Base-by-base conservation (phyloP, 2,888 invertebrate species). In the Plebejus anna region DNA sequence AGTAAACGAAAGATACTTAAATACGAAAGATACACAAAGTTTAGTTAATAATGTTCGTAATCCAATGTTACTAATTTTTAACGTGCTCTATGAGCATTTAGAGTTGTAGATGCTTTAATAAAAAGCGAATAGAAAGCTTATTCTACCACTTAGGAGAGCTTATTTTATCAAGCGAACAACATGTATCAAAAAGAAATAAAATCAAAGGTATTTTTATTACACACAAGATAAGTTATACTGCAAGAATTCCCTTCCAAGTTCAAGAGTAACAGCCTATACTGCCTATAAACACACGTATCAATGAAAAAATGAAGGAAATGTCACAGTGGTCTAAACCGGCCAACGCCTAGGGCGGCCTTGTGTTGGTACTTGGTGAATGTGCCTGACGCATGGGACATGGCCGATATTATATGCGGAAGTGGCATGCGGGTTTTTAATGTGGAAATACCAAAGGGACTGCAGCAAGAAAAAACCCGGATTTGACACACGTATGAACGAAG, bases 351-450 rank as follows among this genome's bases (percentile, higher is more conserved):
- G 73, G 16, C 42, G 22, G n/a, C 72, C 22, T 42, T 72, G 42
- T 16, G 9, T n/a, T 16, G 47, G 22, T 22, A 22, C 22, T 22
- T 22, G 22, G 51, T 55, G 73, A 73, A 73, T 51, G 73, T 73
- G 47, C 32, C 38, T 73, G 73, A 73, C 51, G 51, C 55, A 73
- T 32, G 73, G 73, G 55, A 73, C 55, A 36, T 13, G 22, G 47
- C 32, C 47, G 73, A 73, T 13, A 61, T 61, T 66, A 55, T 73
- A 73, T 73, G 73, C 73, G 73, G 73, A 73, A 73, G 55, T 73
- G 32, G 28, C 61, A 66, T 32, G 32, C 42, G 71, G 71, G 22
- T 42, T 42, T 42, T 71, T n/a, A 55, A 71, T 42, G 71, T 71
- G 71, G 22, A 38, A 42, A 42, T 16, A 42, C 71, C 42, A 71